A percentile compares a stretch with the other conserved stretches of the same genome.
These are phyloP conservation scores for Cecropterus lyciades DNA, from an alignment of 1,140 invertebrate genomes.

Conservation along the genomic window DNA sequence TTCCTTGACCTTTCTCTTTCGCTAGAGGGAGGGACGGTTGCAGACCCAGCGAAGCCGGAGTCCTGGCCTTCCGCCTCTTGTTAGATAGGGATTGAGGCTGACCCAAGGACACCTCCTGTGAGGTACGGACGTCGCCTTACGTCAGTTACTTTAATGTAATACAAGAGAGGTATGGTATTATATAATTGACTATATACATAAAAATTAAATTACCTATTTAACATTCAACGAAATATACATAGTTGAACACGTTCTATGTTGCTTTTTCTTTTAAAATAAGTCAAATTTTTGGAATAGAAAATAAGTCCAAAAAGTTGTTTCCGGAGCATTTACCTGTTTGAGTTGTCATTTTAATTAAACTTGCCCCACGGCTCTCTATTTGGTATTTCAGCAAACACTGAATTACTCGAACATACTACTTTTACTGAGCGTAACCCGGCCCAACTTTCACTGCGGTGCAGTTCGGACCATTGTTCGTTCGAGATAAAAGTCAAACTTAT, in stretches of 20 bases:
- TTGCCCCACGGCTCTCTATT: slow-evolving; percentile 55
- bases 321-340: slow-evolving; percentile 8
- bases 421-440: neutral
- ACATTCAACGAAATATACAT: too few relatives aligned
- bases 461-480: neutral
- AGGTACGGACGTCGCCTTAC: too few relatives aligned
- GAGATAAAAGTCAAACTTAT: slow-evolving; percentile 5
- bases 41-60: too few relatives aligned
- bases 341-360: slow-evolving; percentile 62
- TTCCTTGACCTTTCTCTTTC: too few relatives aligned
- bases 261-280: neutral
- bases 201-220: too few relatives aligned
- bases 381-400: slow-evolving; percentile 58
- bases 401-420: slow-evolving; percentile 58
- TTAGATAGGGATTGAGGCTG: too few relatives aligned
- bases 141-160: too few relatives aligned
- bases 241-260: neutral
- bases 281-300: neutral
- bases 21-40: too few relatives aligned
- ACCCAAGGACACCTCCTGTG: too few relatives aligned
- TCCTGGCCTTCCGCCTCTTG: too few relatives aligned
- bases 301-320: neutral
- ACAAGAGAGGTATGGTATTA: too few relatives aligned
- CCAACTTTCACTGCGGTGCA: neutral
- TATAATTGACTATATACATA: too few relatives aligned